These are phyloP conservation scores for Salminus brasiliensis DNA, from an alignment of 2,113 vertebrate genomes.

Conservation along the genomic window DNA sequence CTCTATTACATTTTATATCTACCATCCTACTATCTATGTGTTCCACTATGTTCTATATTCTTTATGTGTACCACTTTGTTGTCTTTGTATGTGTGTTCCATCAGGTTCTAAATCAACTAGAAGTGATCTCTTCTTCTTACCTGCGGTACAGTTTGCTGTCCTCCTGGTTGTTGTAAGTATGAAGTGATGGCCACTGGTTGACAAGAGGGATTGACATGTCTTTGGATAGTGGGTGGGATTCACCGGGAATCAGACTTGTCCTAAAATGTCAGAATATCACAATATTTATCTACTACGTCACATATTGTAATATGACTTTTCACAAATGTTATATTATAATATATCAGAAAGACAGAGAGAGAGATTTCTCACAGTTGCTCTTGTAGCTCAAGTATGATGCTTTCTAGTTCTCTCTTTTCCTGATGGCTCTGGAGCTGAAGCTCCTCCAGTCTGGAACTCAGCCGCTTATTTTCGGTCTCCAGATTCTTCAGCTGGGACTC, in stretches of 20 bases:
- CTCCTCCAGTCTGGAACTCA: constrained; percentile 87
- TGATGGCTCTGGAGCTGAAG: constrained; percentile 86
- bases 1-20: too few species aligned
- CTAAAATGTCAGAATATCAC: constrained; percentile 63
- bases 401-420: constrained; percentile 95
- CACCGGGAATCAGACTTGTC: constrained; percentile 88
- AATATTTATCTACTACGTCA: background rate
- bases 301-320: too few species aligned
- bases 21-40: background rate
- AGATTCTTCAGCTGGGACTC: constrained; percentile 96
- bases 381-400: constrained; percentile 92
- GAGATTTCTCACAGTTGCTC: constrained; percentile 88
- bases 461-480: constrained; percentile 88
- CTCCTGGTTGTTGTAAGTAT: constrained; percentile 80
- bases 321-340: too few species aligned
- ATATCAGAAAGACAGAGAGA: background rate
- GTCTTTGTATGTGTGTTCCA: background rate
- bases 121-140: constrained; percentile 50
- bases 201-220: constrained; percentile 81
- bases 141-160: constrained; percentile 80
- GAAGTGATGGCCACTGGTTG: constrained; percentile 86
- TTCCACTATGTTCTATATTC: background rate
- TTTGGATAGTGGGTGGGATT: constrained; percentile 82
- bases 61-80: too few species aligned
- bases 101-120: background rate